Percentiles rank a stretch among this genome's conserved stretches.
These are phyloP conservation scores for Acropternis orthonyx DNA, from an alignment of 2,797 vertebrate species.

Conservation along the genomic window DNA sequence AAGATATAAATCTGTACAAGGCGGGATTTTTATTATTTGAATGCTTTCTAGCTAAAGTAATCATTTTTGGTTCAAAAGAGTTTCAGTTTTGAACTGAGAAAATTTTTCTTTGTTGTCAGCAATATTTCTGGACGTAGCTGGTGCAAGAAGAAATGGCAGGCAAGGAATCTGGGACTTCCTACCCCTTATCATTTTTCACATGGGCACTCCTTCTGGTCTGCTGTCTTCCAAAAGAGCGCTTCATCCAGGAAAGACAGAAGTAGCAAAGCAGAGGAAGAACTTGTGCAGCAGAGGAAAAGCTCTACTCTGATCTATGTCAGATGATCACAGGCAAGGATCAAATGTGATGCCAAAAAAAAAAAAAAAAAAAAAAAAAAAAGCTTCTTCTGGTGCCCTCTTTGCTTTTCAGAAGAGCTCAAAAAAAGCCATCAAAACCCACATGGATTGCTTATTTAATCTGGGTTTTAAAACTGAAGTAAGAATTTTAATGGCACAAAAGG, in stretches of 20 bases:
- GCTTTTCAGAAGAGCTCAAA: neutral
- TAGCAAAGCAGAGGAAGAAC: neutral
- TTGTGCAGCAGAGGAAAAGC: neutral
- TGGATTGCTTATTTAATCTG: neutral
- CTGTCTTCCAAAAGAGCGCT: neutral
- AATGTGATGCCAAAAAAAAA: neutral
- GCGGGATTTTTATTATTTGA: neutral
- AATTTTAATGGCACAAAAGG: neutral
- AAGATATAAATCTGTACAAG: neutral
- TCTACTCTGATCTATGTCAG: neutral
- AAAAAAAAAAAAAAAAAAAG: neutral
- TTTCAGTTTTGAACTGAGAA: neutral
- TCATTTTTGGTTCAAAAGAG: neutral
- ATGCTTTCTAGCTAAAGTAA: neutral
- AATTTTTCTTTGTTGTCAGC: rapidly evolving
- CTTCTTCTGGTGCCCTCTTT: neutral
- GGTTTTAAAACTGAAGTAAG: neutral
- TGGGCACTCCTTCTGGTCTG: neutral
- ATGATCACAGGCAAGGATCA: neutral
- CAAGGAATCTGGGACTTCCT: neutral
- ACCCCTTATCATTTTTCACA: neutral
- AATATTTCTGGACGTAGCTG: neutral
- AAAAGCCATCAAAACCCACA: neutral
- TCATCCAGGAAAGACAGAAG: neutral
- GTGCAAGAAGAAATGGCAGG: neutral